Base-by-base conservation (phyloP, 2,113 vertebrate species). In the Thomomys bottae region DNA sequence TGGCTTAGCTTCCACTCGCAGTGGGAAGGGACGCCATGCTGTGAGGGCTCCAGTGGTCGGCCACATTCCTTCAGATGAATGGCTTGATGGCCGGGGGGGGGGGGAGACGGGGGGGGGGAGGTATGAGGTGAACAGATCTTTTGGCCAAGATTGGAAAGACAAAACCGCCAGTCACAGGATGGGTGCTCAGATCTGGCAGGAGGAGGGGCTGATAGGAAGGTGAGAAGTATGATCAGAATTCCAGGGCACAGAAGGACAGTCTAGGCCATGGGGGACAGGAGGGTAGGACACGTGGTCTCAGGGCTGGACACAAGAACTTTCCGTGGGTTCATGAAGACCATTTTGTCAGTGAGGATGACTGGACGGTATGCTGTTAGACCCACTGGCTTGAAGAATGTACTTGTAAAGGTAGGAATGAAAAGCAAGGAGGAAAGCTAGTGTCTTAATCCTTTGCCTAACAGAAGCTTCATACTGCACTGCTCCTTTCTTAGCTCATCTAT, bases 191-290 rank as follows among this genome's bases (percentile, higher is more conserved):
- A 21, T 38, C 40, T 54, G 24, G 42, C 18, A 7, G 7, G 6
- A 8, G 8, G 36, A 57, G 49, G 9, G 8, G 1, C 12, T 34
- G 10, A 0, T 0, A 17, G 57, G 42, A 68, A 45, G 17, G 2
- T 11, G 71, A 21, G 32, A 18, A 15, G 0, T 18, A n/a, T 4
- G n/a, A 34, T 0, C 2, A 11, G 71, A 76, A 8, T 42, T 38
- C n/a, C 2, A 6, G 36, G 64, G 42, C 36, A 18, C 20, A 20
- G 63, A n/a, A 28, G n/a, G 45, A 34, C 2, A 26, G 12, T 20
- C 34, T 28, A 57, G 57, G 59, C 8, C 18, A 36, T 21, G 45
- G 15, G 5, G 3, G 6, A 14, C 28, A 36, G 3, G 8, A 28
- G 57, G 24, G 15, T 32, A 8, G 18, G 24, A 30, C 5, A 4